Conservation (phyloP, 2,113 vertebrate species). For the Indicator maculatus region DNA sequence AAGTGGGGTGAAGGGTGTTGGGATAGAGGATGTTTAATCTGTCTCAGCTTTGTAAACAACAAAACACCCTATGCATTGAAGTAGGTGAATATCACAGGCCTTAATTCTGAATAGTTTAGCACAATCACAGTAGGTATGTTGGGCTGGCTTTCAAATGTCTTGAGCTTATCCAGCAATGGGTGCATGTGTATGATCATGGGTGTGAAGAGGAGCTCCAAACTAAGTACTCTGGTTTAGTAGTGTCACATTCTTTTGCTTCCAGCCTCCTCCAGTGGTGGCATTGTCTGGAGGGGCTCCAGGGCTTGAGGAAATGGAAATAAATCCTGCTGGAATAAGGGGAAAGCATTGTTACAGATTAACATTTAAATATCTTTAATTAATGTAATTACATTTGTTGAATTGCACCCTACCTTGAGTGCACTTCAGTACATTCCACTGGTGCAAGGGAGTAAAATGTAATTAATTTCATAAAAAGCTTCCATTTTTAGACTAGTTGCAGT, state of each 20-base stretch:
- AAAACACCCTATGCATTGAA: neutral
- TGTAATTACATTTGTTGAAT: neutral
- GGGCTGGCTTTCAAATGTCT: neutral
- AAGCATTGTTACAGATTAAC: neutral
- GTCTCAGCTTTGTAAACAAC: neutral
- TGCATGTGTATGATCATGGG: rapidly evolving
- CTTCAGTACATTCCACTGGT: neutral
- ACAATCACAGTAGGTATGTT: neutral
- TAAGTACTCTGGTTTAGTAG: neutral
- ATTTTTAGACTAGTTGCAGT: neutral
- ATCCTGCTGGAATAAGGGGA: neutral
- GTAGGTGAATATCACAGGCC: neutral
- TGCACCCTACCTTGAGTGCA: neutral
- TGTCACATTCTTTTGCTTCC: neutral
- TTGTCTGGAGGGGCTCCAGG: neutral
- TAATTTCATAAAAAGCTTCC: neutral
- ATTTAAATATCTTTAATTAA: neutral
- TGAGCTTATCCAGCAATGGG: neutral
- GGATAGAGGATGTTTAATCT: neutral
- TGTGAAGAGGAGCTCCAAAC: neutral
- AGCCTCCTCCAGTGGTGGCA: neutral
- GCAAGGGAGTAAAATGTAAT: constrained; percentile 4
- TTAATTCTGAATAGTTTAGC: neutral
- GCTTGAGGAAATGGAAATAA: neutral
- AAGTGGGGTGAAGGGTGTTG: neutral